Evolutionary conservation across 2,797 vertebrate species (phyloP).

Genomic region (Mormyrops boulengeri): DNA sequence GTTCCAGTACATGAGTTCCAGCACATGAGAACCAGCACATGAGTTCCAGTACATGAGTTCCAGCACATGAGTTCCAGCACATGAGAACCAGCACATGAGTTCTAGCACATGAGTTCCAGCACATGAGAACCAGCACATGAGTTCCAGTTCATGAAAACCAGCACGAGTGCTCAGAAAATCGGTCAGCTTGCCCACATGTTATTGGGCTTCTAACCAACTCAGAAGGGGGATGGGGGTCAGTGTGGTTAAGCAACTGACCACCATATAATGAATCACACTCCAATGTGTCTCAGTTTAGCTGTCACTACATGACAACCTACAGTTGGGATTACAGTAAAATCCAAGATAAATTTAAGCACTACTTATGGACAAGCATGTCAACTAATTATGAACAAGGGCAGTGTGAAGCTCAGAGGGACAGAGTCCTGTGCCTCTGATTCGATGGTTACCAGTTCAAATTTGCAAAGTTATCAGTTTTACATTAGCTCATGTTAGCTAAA

Average conservation of each 20-base stretch:
- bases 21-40: too few relatives aligned
- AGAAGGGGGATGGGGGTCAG: not conserved
- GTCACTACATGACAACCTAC: not conserved
- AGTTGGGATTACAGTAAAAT: not conserved
- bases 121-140: too few relatives aligned
- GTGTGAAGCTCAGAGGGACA: not conserved
- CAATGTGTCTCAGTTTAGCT: not conserved
- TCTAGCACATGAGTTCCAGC: too few relatives aligned
- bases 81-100: too few relatives aligned
- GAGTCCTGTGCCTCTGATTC: not conserved
- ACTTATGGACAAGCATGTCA: not conserved
- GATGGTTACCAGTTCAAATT: not conserved
- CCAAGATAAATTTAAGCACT: not conserved
- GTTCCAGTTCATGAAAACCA: not conserved
- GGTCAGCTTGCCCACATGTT: not conserved
- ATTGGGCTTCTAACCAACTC: not conserved
- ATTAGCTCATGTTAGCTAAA: not conserved
- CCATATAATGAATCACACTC: not conserved
- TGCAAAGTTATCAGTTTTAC: not conserved
- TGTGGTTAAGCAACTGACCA: not conserved
- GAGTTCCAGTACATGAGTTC: not conserved
- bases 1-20: too few relatives aligned
- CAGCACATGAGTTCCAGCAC: too few relatives aligned
- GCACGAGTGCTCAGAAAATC: not conserved
- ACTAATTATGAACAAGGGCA: not conserved